Evolutionary conservation across 2,888 invertebrate species (phyloP).

Genomic region (Microctonus brassicae): DNA sequence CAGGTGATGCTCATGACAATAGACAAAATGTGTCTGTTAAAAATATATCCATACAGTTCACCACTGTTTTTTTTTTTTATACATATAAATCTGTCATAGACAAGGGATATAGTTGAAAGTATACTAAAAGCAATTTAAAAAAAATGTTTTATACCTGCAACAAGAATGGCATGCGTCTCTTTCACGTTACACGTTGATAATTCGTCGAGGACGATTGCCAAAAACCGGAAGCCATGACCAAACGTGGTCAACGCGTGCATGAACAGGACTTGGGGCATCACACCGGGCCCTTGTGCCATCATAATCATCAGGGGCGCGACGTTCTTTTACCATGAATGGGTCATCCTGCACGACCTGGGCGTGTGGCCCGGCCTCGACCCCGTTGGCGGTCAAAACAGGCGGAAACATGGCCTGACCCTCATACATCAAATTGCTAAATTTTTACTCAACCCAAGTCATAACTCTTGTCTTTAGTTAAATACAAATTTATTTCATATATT

Average conservation of each 20-base stretch:
- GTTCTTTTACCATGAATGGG: conserved; percentile 45
- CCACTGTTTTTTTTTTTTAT: no score
- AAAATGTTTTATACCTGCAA: conserved; percentile 24
- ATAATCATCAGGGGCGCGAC: conserved; percentile 32
- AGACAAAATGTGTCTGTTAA: conserved; percentile 23
- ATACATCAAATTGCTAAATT: conserved; percentile 58
- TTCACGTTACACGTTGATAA: conserved; percentile 28
- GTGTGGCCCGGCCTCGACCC: conserved; percentile 65
- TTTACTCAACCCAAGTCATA: conserved; percentile 18
- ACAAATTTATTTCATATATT: conserved; percentile 43
- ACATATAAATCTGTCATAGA: no score
- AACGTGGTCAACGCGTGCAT: conserved; percentile 29
- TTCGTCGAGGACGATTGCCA: conserved; percentile 20
- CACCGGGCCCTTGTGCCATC: background rate
- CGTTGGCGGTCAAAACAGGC: conserved; percentile 70
- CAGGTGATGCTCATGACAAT: conserved; percentile 52
- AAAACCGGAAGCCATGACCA: background rate
- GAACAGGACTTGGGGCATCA: conserved; percentile 32
- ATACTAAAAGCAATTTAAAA: background rate
- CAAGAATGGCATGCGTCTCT: background rate
- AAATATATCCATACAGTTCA: conserved; percentile 25
- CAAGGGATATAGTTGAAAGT: conserved; percentile 8
- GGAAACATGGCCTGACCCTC: conserved; percentile 69
- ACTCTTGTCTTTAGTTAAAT: conserved; percentile 40
- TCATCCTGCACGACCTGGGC: conserved; percentile 65